Evolutionary conservation across 1,140 invertebrate genomes (phyloP).

Genomic region (Anoplophora glabripennis): DNA sequence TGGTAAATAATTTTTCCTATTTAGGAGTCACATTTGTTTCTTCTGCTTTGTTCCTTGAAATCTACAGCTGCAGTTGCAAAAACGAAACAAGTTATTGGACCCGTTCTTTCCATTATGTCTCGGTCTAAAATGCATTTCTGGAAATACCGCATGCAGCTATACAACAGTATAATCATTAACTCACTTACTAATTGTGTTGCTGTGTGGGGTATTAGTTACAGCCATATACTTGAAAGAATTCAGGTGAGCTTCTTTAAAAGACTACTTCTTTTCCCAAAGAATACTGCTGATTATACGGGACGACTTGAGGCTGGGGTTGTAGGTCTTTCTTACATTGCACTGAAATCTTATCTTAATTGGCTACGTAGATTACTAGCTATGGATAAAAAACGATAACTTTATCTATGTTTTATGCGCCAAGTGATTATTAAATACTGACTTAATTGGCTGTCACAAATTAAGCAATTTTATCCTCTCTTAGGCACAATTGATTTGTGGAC

Average conservation of each 20-base stretch:
- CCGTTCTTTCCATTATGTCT: conserved; percentile 1
- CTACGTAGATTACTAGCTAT: not conserved
- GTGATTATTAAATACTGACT: not conserved
- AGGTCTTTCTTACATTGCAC: not conserved
- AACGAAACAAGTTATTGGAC: conserved; percentile 3
- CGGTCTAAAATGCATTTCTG: not conserved
- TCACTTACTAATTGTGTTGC: not conserved
- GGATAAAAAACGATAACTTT: not conserved
- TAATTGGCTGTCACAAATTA: not conserved
- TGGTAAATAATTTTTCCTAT: not conserved
- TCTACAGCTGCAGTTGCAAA: not conserved
- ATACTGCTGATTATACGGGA: not conserved
- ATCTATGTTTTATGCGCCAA: not conserved
- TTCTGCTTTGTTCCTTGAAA: not conserved
- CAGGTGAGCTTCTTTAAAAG: not conserved
- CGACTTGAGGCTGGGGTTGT: not conserved
- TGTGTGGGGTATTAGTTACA: not conserved
- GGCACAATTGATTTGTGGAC: too few species aligned
- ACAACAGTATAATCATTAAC: not conserved
- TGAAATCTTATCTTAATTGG: not conserved
- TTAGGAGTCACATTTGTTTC: conserved; percentile 3
- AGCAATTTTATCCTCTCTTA: too few species aligned
- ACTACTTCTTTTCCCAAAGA: not conserved
- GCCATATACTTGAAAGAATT: not conserved
- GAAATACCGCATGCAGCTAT: not conserved